Evolutionary conservation across 2,888 invertebrate genomes (phyloP).

Genomic region (Amphipoea lucens): DNA sequence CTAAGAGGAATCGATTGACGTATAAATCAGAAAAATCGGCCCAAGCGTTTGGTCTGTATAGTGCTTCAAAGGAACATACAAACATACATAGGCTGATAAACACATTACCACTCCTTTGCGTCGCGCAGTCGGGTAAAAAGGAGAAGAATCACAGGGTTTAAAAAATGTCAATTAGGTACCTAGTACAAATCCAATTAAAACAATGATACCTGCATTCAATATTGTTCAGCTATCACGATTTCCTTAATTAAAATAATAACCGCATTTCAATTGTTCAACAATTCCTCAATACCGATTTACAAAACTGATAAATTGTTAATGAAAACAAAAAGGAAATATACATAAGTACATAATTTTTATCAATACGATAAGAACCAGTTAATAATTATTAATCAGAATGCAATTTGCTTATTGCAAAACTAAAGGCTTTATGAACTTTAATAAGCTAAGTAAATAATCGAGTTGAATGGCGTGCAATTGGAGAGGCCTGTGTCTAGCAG

Average conservation of each 20-base stretch:
- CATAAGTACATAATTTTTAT: neutral
- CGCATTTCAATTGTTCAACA: neutral
- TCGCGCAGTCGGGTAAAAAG: neutral
- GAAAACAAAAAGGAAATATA: neutral
- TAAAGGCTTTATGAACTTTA: neutral
- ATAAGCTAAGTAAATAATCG: neutral
- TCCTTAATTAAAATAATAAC: neutral
- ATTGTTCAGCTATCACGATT: neutral
- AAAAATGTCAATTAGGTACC: neutral
- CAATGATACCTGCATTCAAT: neutral
- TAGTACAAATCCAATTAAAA: neutral
- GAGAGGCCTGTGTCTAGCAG: too few relatives aligned
- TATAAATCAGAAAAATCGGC: too few relatives aligned
- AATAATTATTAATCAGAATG: neutral
- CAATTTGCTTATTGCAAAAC: neutral
- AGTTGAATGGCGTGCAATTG: too few relatives aligned
- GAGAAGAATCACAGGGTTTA: neutral
- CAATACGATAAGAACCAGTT: neutral
- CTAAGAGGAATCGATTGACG: too few relatives aligned
- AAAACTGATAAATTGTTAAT: neutral
- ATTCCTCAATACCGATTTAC: neutral
- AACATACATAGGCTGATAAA: too few relatives aligned
- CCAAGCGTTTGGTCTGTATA: too few relatives aligned
- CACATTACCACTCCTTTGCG: too few relatives aligned
- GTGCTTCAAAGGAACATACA: too few relatives aligned